These are phyloP conservation scores for Elephantulus edwardii DNA, from an alignment of 2,113 vertebrate species.

Conservation along the genomic window DNA sequence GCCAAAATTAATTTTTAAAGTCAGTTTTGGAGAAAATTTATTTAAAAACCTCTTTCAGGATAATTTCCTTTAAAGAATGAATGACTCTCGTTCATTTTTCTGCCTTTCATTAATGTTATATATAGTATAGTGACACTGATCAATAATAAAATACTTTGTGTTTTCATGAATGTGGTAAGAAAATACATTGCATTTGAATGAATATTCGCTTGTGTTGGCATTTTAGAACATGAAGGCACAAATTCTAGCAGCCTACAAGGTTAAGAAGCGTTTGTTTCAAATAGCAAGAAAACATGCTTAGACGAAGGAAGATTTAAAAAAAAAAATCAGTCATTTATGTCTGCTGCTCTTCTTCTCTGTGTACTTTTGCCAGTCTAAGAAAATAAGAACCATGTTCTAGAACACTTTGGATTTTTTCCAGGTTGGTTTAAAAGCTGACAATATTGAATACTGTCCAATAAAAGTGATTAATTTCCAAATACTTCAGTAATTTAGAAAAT, in stretches of 20 bases:
- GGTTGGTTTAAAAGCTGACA: not conserved
- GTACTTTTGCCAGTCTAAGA: not conserved
- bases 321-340: not conserved
- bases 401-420: not conserved
- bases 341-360: not conserved
- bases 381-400: slow-evolving; percentile 7
- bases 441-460: not conserved
- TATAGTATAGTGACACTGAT: not conserved
- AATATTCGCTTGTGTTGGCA: not conserved
- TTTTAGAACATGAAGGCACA: slow-evolving; percentile 37
- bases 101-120: not conserved
- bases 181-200: slow-evolving; percentile 2
- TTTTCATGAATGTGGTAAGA: slow-evolving; percentile 11
- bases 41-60: not conserved
- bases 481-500: not conserved
- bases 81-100: not conserved
- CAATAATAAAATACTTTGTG: not conserved
- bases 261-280: not conserved
- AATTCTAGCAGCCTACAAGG: not conserved
- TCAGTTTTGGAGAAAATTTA: not conserved
- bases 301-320: not conserved
- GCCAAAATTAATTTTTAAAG: not conserved
- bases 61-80: not conserved
- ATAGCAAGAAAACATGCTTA: not conserved
- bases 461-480: slow-evolving; percentile 37